Evolutionary conservation across 2,888 invertebrate genomes (phyloP).

Genomic region (Erebia epiphron): DNA sequence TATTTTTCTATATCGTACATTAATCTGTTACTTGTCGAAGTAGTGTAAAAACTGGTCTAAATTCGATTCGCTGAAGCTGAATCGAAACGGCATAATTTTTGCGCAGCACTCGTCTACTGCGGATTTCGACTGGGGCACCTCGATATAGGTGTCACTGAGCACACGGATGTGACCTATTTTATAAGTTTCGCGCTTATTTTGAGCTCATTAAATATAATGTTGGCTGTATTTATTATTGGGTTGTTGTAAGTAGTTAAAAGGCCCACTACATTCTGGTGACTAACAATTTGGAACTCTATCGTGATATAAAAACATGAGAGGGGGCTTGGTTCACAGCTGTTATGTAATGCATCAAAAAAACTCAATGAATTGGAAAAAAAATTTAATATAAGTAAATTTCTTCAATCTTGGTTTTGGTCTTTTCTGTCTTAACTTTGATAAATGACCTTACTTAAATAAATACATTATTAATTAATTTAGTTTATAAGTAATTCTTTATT

Average conservation of each 20-base stretch:
- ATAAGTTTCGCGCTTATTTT: slow-evolving; percentile 36
- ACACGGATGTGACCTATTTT: slow-evolving; percentile 78
- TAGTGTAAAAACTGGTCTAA: background rate
- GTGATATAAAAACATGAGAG: background rate
- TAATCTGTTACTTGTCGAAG: background rate
- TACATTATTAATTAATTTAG: no score
- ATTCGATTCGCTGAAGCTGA: slow-evolving; percentile 5
- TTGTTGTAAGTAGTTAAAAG: background rate
- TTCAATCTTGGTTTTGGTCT: no score
- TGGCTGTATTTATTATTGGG: background rate
- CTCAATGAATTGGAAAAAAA: no score
- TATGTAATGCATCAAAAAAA: background rate
- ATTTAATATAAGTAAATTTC: no score
- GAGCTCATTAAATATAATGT: slow-evolving; percentile 16
- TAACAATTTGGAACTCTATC: background rate
- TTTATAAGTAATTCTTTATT: no score
- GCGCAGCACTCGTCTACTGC: slow-evolving; percentile 60
- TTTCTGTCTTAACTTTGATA: no score
- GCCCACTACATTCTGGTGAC: background rate
- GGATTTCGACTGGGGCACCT: slow-evolving; percentile 54
- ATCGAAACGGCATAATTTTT: slow-evolving; percentile 55
- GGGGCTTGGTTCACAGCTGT: background rate
- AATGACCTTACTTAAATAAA: no score
- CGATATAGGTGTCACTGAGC: slow-evolving; percentile 63
- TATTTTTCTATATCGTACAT: slow-evolving; percentile 12